Evolutionary conservation across 2,888 invertebrate species (phyloP).

Genomic region (Eupeodes luniger): DNA sequence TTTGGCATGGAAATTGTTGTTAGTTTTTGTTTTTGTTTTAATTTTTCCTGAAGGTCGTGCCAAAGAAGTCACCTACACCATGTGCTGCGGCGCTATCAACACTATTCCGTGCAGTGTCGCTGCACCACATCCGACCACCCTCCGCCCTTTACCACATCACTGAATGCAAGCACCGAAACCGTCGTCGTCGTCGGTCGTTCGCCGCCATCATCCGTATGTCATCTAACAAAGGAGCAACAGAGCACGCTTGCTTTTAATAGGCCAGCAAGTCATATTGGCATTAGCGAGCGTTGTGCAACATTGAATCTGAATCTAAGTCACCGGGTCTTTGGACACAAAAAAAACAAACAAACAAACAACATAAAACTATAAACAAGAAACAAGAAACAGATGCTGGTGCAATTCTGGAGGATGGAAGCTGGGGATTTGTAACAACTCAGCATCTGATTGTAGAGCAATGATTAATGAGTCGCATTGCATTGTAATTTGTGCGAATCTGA

Average conservation of each 20-base stretch:
- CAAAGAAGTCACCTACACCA: slow-evolving; percentile 67
- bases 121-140: background rate
- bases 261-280: slow-evolving; percentile 54
- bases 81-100: slow-evolving; percentile 49
- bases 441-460: slow-evolving; percentile 77
- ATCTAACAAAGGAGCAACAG: slow-evolving; percentile 52
- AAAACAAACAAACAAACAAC: slow-evolving; percentile 32
- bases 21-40: slow-evolving; percentile 32
- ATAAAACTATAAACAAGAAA: slow-evolving; percentile 13
- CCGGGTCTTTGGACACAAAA: slow-evolving; percentile 64
- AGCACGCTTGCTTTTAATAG: slow-evolving; percentile 57
- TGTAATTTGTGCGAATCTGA: slow-evolving; percentile 58
- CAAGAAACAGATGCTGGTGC: slow-evolving; percentile 50
- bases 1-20: slow-evolving; percentile 66
- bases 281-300: slow-evolving; percentile 64
- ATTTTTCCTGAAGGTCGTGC: slow-evolving; percentile 66
- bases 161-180: too few relatives aligned
- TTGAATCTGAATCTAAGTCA: slow-evolving; percentile 68
- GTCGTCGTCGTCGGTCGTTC: background rate
- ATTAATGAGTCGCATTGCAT: slow-evolving; percentile 70
- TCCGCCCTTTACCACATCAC: background rate
- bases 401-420: slow-evolving; percentile 71
- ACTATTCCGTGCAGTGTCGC: slow-evolving; percentile 45
- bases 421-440: slow-evolving; percentile 52
- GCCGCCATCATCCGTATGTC: slow-evolving; percentile 29